Evolutionary conservation across 37 sponge, comb jelly and placozoan genomes (phyloP).

Genomic region (Chondrilla cf. caribensis): DNA sequence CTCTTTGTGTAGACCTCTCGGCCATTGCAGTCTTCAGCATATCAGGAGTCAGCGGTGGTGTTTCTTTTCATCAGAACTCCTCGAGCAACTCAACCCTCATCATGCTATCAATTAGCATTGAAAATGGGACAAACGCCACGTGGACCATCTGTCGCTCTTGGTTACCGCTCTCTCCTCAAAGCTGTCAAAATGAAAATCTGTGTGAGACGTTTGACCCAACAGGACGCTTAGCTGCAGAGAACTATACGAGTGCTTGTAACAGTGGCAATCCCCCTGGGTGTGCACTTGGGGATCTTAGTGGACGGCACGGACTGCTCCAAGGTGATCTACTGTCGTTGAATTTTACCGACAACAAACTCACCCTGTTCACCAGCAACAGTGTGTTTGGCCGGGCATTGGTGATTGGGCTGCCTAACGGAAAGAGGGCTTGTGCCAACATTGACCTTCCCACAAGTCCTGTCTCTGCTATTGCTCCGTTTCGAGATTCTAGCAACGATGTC

Average conservation of each 20-base stretch:
- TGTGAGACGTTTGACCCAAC: slow-evolving; percentile 62
- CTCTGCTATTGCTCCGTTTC: slow-evolving; percentile 36
- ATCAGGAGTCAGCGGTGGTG: slow-evolving; percentile 49
- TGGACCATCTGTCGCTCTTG: slow-evolving; percentile 68
- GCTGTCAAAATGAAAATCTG: slow-evolving; percentile 24
- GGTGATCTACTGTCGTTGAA: no score
- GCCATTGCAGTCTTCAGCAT: slow-evolving; percentile 39
- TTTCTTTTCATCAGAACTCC: slow-evolving; percentile 42
- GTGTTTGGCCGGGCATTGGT: slow-evolving; percentile 73
- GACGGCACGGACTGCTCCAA: slow-evolving; percentile 42
- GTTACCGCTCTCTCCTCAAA: neutral
- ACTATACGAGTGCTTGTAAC: neutral
- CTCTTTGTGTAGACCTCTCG: neutral
- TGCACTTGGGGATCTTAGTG: slow-evolving; percentile 73
- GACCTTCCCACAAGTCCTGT: slow-evolving; percentile 18
- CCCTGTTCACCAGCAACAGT: slow-evolving; percentile 47
- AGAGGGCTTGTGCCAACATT: slow-evolving; percentile 67
- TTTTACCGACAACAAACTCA: slow-evolving; percentile 14
- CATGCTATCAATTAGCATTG: slow-evolving; percentile 23
- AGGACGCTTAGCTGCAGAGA: no score
- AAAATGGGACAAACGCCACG: neutral
- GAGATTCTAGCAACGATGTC: neutral
- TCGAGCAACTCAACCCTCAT: slow-evolving; percentile 29
- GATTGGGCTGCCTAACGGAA: slow-evolving; percentile 25
- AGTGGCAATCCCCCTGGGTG: slow-evolving; percentile 25